A percentile compares a stretch with the other conserved stretches of the same genome.
Evolutionary conservation across 2,113 vertebrate genomes (phyloP).

Genomic region (Antigone vipio): DNA sequence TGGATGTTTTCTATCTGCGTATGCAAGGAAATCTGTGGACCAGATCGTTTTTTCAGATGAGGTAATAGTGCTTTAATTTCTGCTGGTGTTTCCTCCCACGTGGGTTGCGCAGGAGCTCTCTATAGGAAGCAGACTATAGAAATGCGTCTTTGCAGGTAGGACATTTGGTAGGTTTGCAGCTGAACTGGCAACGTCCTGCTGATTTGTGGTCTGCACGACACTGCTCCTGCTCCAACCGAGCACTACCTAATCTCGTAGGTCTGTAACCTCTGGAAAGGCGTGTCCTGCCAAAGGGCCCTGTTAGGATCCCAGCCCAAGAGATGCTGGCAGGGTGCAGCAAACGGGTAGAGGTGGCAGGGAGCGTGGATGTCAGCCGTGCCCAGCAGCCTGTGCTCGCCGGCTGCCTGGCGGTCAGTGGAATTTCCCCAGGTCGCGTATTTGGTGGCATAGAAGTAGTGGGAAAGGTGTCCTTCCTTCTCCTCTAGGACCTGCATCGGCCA

Average conservation of each 20-base stretch:
- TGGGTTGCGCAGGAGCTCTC: background rate
- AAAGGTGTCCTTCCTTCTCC: background rate
- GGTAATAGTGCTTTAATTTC: background rate
- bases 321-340: rapidly evolving
- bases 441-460: background rate
- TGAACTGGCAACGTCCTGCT: background rate
- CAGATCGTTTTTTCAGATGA: background rate
- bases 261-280: background rate
- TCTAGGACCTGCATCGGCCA: rapidly evolving
- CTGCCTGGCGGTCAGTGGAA: background rate
- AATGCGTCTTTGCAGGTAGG: background rate
- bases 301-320: rapidly evolving
- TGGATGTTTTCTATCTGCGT: background rate
- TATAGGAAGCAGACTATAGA: background rate
- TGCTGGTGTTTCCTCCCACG: background rate
- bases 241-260: background rate
- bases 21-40: background rate
- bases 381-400: rapidly evolving
- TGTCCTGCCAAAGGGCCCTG: background rate
- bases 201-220: background rate
- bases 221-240: background rate
- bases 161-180: background rate
- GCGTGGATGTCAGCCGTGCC: rapidly evolving
- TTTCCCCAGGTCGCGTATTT: background rate
- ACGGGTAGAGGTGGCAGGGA: rapidly evolving